phyloP scores from a whole-genome alignment of 1,140 invertebrate genomes.

The Sipha flava region DNA sequence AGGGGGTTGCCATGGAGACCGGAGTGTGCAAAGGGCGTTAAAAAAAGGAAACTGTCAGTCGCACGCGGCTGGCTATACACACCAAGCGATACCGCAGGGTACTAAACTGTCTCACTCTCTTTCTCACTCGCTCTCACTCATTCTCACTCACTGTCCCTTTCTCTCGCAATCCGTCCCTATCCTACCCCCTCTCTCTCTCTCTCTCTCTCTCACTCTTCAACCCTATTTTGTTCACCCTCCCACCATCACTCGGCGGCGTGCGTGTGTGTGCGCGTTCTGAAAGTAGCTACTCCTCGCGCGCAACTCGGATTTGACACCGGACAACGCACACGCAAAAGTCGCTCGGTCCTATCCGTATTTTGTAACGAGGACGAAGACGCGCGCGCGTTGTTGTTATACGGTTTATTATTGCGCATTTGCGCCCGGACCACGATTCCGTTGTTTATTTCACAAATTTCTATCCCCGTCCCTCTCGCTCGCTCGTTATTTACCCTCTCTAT shows the following conservation, averaged over 20 bases:
- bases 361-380: no score
- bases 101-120: conserved; percentile 23
- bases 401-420: no score
- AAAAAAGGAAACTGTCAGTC: conserved; percentile 32
- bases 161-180: no score
- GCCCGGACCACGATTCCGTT: no score
- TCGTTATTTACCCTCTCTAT: no score
- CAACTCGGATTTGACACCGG: neutral
- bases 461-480: no score
- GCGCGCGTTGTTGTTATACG: no score
- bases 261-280: no score
- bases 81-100: conserved; percentile 20
- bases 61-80: conserved; percentile 9
- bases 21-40: conserved; percentile 29
- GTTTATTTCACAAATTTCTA: no score
- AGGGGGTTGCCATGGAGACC: conserved; percentile 29
- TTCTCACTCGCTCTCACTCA: no score
- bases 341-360: neutral
- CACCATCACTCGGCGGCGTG: no score
- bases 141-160: neutral
- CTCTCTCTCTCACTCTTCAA: neutral
- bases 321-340: neutral
- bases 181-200: neutral
- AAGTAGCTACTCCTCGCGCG: neutral
- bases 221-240: no score